These are phyloP conservation scores for Xiphias gladius DNA, from an alignment of 2,113 vertebrate genomes.

Conservation along the genomic window DNA sequence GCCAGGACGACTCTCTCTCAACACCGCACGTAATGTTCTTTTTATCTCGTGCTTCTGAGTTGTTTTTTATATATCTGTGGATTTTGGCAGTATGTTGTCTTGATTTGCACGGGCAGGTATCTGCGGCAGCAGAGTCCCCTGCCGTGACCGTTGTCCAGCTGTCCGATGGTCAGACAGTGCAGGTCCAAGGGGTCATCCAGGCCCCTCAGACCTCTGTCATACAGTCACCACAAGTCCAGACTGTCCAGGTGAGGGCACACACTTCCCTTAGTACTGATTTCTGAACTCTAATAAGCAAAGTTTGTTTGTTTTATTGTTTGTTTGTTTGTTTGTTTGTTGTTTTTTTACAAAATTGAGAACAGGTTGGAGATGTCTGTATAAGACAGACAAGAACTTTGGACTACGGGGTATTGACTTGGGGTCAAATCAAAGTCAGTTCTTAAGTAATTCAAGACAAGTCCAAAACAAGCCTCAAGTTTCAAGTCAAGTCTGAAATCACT, in stretches of 20 bases:
- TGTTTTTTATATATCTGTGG: not conserved
- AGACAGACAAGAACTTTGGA: not conserved
- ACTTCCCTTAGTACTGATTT: not conserved
- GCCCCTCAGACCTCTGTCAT: conserved; percentile 96
- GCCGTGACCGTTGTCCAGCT: conserved; percentile 91
- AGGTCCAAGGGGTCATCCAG: conserved; percentile 95
- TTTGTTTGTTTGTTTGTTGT: no score
- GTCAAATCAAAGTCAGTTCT: not conserved
- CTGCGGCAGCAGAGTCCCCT: conserved; percentile 75
- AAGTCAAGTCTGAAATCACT: not conserved
- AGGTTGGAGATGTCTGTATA: not conserved
- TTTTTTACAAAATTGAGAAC: not conserved
- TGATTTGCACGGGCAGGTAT: conserved; percentile 84
- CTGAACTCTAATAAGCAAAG: not conserved
- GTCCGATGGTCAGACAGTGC: conserved; percentile 92
- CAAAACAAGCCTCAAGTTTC: not conserved
- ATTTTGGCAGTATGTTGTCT: not conserved
- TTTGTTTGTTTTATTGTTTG: not conserved
- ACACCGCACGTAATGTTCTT: no score
- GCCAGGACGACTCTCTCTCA: no score
- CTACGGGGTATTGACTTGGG: no score
- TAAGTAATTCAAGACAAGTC: not conserved
- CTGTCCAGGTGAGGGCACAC: conserved; percentile 88
- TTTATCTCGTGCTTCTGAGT: not conserved
- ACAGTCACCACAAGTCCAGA: conserved; percentile 94